Conservation (phyloP, 2,888 invertebrate genomes). For the Endotricha flammealis region DNA sequence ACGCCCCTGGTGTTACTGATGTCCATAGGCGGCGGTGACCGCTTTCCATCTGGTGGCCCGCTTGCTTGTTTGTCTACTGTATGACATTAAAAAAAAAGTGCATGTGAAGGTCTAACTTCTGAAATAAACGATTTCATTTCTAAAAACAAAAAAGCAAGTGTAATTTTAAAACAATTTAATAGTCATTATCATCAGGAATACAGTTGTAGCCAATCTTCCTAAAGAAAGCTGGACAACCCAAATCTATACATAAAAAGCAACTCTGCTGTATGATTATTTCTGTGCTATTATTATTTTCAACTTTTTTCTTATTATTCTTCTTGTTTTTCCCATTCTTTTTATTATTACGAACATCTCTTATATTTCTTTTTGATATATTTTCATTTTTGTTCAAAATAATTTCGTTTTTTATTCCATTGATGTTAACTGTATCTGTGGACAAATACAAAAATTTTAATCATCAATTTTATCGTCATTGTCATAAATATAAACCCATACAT, state of each 20-base stretch:
- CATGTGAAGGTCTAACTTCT: no score
- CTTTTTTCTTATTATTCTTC: not conserved
- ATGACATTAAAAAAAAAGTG: no score
- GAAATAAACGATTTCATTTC: no score
- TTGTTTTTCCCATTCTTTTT: not conserved
- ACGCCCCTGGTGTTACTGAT: no score
- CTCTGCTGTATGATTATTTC: not conserved
- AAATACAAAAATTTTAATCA: not conserved
- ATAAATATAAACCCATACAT: no score
- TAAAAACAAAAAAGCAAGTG: no score
- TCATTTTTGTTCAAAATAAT: not conserved
- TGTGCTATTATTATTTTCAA: no score
- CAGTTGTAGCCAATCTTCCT: slow-evolving; percentile 16
- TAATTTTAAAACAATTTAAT: no score
- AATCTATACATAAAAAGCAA: slow-evolving; percentile 19
- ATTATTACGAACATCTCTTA: not conserved
- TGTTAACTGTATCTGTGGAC: no score
- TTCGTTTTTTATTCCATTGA: not conserved
- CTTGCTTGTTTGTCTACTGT: no score
- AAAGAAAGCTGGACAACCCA: slow-evolving; percentile 24
- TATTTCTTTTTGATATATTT: not conserved
- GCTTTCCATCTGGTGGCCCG: no score
- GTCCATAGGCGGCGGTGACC: no score
- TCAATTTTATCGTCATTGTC: slow-evolving; percentile 11
- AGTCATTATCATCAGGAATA: slow-evolving; percentile 3